Evolutionary conservation across 2,113 vertebrate species (phyloP).

Genomic region (Osmerus mordax): DNA sequence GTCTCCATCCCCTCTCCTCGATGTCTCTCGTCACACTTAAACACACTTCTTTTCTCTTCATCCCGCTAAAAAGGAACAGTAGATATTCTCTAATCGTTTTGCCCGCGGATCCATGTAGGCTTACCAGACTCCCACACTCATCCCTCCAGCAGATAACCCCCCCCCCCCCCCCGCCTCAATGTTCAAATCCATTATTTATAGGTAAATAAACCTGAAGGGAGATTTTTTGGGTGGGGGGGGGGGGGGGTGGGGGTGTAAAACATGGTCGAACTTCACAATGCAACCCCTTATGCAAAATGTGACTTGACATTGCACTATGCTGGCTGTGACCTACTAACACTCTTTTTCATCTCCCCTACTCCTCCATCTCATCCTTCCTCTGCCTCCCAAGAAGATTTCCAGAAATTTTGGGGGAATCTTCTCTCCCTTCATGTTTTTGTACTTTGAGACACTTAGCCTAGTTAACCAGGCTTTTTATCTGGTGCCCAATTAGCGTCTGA

Average conservation of each 20-base stretch:
- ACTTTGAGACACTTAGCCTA: constrained; percentile 63
- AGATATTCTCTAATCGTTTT: constrained; percentile 40
- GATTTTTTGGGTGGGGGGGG: constrained; percentile 28
- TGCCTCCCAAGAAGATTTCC: constrained; percentile 38
- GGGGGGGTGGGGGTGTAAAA: constrained; percentile 24
- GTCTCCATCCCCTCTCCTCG: neutral
- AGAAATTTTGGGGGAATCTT: constrained; percentile 28
- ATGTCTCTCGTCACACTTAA: no score
- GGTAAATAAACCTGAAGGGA: constrained; percentile 15
- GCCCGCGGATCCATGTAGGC: constrained; percentile 44
- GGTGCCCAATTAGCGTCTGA: constrained; percentile 70
- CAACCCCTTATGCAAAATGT: neutral
- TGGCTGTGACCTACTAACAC: constrained; percentile 52
- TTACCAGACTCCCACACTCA: constrained; percentile 34
- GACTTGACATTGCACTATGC: neutral
- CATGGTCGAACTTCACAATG: constrained; percentile 13
- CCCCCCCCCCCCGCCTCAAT: neutral
- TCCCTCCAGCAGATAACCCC: constrained; percentile 27
- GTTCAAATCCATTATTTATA: constrained; percentile 45
- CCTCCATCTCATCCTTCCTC: neutral
- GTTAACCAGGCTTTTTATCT: constrained; percentile 70
- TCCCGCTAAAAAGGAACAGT: constrained; percentile 10
- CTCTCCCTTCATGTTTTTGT: constrained; percentile 32
- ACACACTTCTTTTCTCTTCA: constrained; percentile 18
- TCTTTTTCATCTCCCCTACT: neutral